Evolutionary conservation across 2,797 vertebrate genomes (phyloP).

Genomic region (Erpetoichthys calabaricus): DNA sequence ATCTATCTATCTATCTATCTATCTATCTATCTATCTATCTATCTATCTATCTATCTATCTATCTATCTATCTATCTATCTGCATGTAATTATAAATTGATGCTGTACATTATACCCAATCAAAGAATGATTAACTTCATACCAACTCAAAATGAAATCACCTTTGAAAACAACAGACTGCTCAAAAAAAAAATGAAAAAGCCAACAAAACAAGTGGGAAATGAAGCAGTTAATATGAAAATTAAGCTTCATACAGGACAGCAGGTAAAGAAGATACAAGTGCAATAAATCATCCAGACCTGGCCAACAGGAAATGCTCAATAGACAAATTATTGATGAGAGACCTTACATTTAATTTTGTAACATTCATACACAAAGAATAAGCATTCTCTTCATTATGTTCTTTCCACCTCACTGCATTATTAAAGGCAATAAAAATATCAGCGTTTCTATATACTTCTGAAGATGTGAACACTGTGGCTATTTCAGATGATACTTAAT

Average conservation of each 20-base stretch:
- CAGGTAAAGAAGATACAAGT: neutral
- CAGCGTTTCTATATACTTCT: neutral
- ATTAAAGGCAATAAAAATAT: neutral
- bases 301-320: neutral
- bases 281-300: neutral
- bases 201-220: neutral
- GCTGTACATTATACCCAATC: neutral
- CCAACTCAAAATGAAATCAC: neutral
- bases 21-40: constrained; percentile 1
- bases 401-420: neutral
- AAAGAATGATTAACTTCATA: neutral
- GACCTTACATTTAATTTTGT: neutral
- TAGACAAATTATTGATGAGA: constrained; percentile 1
- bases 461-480: too few relatives aligned
- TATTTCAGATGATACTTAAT: too few relatives aligned
- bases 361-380: constrained; percentile 5
- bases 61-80: constrained; percentile 1
- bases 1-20: too few relatives aligned
- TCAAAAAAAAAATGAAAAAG: neutral
- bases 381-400: constrained; percentile 10
- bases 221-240: neutral
- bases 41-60: too few relatives aligned
- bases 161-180: neutral
- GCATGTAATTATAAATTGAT: neutral
- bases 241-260: neutral